phyloP scores from a whole-genome alignment of 2,113 vertebrate genomes.

The Stegastes partitus region DNA sequence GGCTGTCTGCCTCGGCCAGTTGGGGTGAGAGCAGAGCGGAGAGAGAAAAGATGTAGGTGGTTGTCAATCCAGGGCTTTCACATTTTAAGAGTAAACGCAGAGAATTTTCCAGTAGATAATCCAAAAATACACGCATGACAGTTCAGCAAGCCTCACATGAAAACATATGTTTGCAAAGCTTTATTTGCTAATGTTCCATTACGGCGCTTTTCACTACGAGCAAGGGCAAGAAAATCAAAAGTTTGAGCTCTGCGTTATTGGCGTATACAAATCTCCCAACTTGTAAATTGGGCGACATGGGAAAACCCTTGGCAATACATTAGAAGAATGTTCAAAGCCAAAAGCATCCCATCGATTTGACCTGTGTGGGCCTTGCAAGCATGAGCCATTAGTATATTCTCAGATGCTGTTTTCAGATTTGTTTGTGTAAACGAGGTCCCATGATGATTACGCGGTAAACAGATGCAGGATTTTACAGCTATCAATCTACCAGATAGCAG shows the following conservation, averaged over 20 bases:
- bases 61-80: slow-evolving; percentile 9
- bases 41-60: slow-evolving; percentile 16
- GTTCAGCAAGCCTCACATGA: slow-evolving; percentile 5
- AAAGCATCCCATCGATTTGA: slow-evolving; percentile 82
- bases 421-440: slow-evolving; percentile 81
- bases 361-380: slow-evolving; percentile 81
- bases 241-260: slow-evolving; percentile 64
- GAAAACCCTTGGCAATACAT: slow-evolving; percentile 83
- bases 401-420: slow-evolving; percentile 76
- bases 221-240: slow-evolving; percentile 68
- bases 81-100: slow-evolving; percentile 15
- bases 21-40: background rate
- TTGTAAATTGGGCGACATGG: slow-evolving; percentile 80
- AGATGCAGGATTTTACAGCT: slow-evolving; percentile 61
- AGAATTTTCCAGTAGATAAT: background rate
- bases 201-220: slow-evolving; percentile 43
- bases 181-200: slow-evolving; percentile 32
- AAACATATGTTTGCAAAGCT: background rate
- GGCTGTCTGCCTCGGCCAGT: slow-evolving; percentile 9
- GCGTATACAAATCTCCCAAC: slow-evolving; percentile 73
- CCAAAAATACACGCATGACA: slow-evolving; percentile 12
- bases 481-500: slow-evolving; percentile 66
- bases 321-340: slow-evolving; percentile 75
- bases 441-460: slow-evolving; percentile 63
- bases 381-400: slow-evolving; percentile 80